These are phyloP conservation scores for Empis stercorea DNA, from an alignment of 2,888 invertebrate genomes.

Conservation along the genomic window DNA sequence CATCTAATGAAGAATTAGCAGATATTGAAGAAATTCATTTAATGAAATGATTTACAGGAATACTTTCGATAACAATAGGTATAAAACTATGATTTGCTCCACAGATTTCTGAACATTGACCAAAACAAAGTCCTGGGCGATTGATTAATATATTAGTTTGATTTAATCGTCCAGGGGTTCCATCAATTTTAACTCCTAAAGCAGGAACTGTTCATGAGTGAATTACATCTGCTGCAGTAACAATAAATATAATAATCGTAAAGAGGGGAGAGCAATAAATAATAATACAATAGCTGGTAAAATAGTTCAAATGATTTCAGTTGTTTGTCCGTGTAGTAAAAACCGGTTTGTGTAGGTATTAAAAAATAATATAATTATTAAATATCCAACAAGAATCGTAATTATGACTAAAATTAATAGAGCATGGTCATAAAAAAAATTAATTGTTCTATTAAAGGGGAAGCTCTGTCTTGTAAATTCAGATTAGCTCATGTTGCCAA, in stretches of 20 bases:
- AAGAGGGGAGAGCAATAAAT: conserved; percentile 48
- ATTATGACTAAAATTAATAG: conserved; percentile 49
- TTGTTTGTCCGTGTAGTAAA: conserved; percentile 44
- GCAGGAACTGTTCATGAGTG: conserved; percentile 52
- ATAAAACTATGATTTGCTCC: conserved; percentile 70
- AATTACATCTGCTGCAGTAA: conserved; percentile 50
- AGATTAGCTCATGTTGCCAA: conserved; percentile 46
- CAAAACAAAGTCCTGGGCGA: conserved; percentile 52
- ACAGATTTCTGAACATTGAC: conserved; percentile 74
- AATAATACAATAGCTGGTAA: conserved; percentile 46
- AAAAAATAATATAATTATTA: conserved; percentile 43
- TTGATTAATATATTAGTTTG: conserved; percentile 49
- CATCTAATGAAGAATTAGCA: conserved; percentile 44
- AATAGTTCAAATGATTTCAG: conserved; percentile 53
- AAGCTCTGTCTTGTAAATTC: conserved; percentile 46
- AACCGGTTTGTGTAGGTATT: conserved; percentile 45
- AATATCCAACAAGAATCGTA: conserved; percentile 44
- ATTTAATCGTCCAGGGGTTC: conserved; percentile 50
- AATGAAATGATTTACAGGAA: conserved; percentile 42
- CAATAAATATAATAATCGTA: conserved; percentile 47
- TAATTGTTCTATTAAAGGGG: conserved; percentile 53
- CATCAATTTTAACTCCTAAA: conserved; percentile 51
- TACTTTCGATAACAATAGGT: conserved; percentile 55
- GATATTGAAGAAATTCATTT: conserved; percentile 39
- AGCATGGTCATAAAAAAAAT: conserved; percentile 49